Evolutionary conservation across 2,797 vertebrate species (phyloP), one percentile per base, ranked within the genome.

Genomic region (Acomys russatus): DNA sequence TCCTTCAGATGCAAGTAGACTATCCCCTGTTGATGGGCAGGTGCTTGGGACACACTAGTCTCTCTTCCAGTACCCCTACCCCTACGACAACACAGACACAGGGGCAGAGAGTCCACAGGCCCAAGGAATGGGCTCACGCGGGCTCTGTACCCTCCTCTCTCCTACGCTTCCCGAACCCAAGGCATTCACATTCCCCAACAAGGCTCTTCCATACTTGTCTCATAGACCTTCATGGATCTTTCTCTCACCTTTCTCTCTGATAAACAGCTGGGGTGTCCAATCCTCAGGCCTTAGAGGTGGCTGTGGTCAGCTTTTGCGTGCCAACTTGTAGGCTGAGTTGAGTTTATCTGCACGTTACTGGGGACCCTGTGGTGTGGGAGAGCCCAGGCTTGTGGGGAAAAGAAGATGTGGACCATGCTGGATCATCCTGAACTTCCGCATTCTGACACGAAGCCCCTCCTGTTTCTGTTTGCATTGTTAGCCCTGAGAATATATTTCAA

Each of bases 231-330:
- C 33, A 17, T 54, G 8, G 59, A 2, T 90, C 59, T 49, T 49
- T 74, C 6, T 7, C 17, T 80, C 35, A 6, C 9, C 63, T 15
- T 49, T 54, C 23, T 66, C 4, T 91, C 66, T 25, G 8, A 12
- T 0, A 8, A 3, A 8, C n/a, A 33, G 15, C 22, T 64, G 30
- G 64, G 2, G 0, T 9, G 15, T 20, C 15, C 6, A 59, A 0
- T 14, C n/a, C 10, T 18, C 51, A 70, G 61, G 61, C 33, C 77
- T 85, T 73, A 18, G 51, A 80, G 8, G 11, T 28, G 63, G 33
- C 44, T 9, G 23, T 12, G 9, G 23, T n/a, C 38, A 64, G 70
- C 11, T 44, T 23, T 17, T 18, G 10, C 23, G 30, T 35, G 44
- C 12, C 51, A 70, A 85, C 17, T 17, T 61, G 35, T 38, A 84